Evolutionary conservation across 2,797 vertebrate genomes (phyloP), one percentile per base, ranked within the genome.

Genomic region (Mastacembelus armatus): DNA sequence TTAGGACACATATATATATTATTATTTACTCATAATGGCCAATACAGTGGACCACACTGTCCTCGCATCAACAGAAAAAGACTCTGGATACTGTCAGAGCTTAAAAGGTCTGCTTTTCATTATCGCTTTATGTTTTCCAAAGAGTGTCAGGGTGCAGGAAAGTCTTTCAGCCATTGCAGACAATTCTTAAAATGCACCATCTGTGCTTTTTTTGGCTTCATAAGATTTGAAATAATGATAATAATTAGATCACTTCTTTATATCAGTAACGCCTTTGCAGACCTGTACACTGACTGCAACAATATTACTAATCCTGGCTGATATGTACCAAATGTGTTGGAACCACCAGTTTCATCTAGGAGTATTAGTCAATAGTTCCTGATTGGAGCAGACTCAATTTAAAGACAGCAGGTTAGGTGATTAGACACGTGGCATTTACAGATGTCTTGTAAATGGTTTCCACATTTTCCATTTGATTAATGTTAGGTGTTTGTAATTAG

Each of bases 391-490:
- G 77, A 65, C 67, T 43, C 42, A 24, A 35, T 72, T 59, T 67
- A 40, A 58, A 77, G 58, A 47, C 19, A n/a, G 19, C 40, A 24
- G 39, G 45, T 59, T 38, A 45, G 56, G 45, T 82, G 50, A 82
- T 81, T 78, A 66, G 62, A 52, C 57, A 62, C 6, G 19, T 58
- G 70, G 66, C 77, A 49, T 65, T 69, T 51, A 60, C 40, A 56
- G 32, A 29, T 54, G 30, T 77, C 51, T 61, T 50, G 16, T 21
- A 33, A 75, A 80, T 50, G 12, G 14, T 5, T 74, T 71, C 81
- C 88, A 88, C 64, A 84, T 82, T 81, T 75, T 30, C 12, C 4
- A 18, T 57, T 71, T 42, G 36, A 68, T 38, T 78, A 45, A 50
- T 38, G 43, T 39, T 30, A 68, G 47, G 61, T 50, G 59, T 61